These are phyloP conservation scores for Lampropteryx suffumata DNA, from an alignment of 2,888 invertebrate genomes.

Conservation along the genomic window DNA sequence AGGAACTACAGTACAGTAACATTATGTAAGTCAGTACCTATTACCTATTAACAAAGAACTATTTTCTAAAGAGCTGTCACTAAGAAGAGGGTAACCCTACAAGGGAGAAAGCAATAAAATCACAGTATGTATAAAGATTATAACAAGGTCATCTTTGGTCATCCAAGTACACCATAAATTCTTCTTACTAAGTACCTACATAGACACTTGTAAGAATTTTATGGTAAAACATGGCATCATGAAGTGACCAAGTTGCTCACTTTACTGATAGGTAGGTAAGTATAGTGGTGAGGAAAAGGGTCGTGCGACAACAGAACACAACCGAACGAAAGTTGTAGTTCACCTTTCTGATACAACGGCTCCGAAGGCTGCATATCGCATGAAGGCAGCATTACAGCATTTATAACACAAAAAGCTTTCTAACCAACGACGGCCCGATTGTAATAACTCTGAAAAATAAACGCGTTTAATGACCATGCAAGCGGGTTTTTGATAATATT, in stretches of 20 bases:
- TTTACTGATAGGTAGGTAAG: not conserved
- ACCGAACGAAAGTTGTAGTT: conserved; percentile 46
- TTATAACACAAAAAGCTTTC: conserved; percentile 76
- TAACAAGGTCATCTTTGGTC: conserved; percentile 19
- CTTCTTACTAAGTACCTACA: no score
- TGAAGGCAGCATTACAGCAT: conserved; percentile 62
- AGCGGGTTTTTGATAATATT: conserved; percentile 44
- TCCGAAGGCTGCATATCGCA: conserved; percentile 69
- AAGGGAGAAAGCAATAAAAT: conserved; percentile 6
- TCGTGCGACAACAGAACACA: conserved; percentile 34
- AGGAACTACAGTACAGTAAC: no score
- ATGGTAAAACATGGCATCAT: no score
- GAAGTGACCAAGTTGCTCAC: conserved; percentile 27
- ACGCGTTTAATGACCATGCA: conserved; percentile 73
- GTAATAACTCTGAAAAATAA: conserved; percentile 77
- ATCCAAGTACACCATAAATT: not conserved
- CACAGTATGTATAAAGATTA: conserved; percentile 11
- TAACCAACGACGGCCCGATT: conserved; percentile 65
- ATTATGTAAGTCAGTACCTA: no score
- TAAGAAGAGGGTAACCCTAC: conserved; percentile 27
- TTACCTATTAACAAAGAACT: conserved; percentile 3
- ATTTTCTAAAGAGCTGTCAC: conserved; percentile 1
- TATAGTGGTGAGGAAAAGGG: conserved; percentile 28
- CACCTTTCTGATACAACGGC: conserved; percentile 76
- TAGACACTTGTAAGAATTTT: no score